Base-by-base conservation (phyloP, 2,888 invertebrate species). In the Limnephilus marmoratus region DNA sequence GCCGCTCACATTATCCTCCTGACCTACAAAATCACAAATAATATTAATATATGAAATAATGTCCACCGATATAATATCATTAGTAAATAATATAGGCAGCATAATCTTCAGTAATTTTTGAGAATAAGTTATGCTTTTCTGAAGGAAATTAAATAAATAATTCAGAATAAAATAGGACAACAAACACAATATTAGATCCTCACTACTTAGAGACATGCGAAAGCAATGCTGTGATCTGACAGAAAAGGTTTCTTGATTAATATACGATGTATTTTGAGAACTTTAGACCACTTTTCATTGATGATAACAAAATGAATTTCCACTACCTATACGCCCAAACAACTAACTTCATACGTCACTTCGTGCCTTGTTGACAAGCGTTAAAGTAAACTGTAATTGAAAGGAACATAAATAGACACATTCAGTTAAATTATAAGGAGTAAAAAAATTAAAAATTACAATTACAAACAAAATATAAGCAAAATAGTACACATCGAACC, bases 1-100 rank as follows among this genome's bases (percentile, higher is more conserved):
- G 45, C 41, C 81, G 92, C 93, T 93, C 94, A 94, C 94, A 95
- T 96, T 95, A 41, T 86, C n/a, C 37, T 24, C 85, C 3, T 18
- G n/a, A 45, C 37, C 85, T 86, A 85, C 29, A 91, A 86, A 15
- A 29, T 37, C 24, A 24, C 18, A 18, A 37, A 37, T 24, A 83
- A 37, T 83, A 34, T 83, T 83, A 41, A 83, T 37, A 7, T 37
- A 24, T 13, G 34, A 83, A 37, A 24, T 68, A 68, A 68, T n/a
- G 9, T 24, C 68, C 24, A 24, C 9, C 4, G 68, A 24, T 68
- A 24, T 24, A n/a, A n/a, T 24, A n/a, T 68, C 24, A 68, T 9
- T 68, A 68, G 7, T 68, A 68, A 68, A 68, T 9, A 68, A 68
- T 24, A 68, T 68, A 24, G 24, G 68, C 68, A 24, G 68, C 68